phyloP scores from a whole-genome alignment of 2,797 vertebrate species.

The Siniperca scherzeri region DNA sequence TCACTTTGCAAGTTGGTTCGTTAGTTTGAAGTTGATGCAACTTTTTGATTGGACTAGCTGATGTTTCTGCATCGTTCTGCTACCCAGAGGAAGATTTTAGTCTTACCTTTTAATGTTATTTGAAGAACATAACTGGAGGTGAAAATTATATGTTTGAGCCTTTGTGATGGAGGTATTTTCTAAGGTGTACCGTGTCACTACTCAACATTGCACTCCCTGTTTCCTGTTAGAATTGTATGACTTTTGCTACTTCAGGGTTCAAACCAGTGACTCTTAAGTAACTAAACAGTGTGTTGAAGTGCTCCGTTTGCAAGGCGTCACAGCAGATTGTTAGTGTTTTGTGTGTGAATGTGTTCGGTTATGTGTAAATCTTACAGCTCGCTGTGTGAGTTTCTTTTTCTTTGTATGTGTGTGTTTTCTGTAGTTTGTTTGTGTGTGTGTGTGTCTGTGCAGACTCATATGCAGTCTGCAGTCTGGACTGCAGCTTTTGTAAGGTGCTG shows the following conservation, averaged over 20 bases:
- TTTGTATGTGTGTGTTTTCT: background rate
- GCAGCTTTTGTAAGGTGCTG: background rate
- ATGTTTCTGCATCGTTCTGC: background rate
- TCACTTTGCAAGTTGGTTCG: background rate
- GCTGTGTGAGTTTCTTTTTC: background rate
- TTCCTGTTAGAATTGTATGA: background rate
- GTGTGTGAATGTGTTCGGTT: background rate
- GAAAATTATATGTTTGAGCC: background rate
- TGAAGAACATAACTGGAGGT: background rate
- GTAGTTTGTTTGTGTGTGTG: background rate
- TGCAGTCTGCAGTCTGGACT: background rate
- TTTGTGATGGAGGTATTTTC: no score
- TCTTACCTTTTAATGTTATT: background rate
- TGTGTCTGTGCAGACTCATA: background rate
- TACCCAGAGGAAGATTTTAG: background rate
- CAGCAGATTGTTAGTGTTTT: no score
- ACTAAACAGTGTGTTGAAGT: background rate
- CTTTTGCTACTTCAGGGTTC: background rate
- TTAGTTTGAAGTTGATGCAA: background rate
- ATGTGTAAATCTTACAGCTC: background rate
- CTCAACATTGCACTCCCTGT: background rate
- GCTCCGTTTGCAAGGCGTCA: rapidly evolving
- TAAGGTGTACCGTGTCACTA: no score
- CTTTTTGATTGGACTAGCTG: background rate
- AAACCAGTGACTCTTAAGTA: background rate